Evolutionary conservation across 2,888 invertebrate species (phyloP).

Genomic region (Cataglyphis altisquamis): DNA sequence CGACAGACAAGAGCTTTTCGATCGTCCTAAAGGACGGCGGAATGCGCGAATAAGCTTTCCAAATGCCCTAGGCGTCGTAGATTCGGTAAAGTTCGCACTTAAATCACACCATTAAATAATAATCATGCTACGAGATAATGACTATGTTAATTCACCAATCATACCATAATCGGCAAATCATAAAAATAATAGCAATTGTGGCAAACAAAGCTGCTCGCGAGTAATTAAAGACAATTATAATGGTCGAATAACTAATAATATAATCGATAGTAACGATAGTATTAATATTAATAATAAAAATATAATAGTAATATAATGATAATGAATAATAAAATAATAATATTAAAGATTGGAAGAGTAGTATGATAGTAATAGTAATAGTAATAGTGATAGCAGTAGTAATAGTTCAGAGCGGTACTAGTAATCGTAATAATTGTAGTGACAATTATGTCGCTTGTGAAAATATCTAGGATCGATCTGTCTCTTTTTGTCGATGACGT

Average conservation of each 20-base stretch:
- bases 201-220: conserved; percentile 44
- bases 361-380: conserved; percentile 40
- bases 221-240: conserved; percentile 49
- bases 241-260: conserved; percentile 44
- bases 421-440: conserved; percentile 67
- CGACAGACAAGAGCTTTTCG: not conserved
- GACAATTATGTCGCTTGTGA: conserved; percentile 71
- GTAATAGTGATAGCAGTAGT: conserved; percentile 60
- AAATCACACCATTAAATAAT: conserved; percentile 72
- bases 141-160: conserved; percentile 52
- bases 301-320: conserved; percentile 45
- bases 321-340: conserved; percentile 64
- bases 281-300: conserved; percentile 9
- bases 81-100: conserved; percentile 47
- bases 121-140: conserved; percentile 52
- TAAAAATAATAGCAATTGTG: conserved; percentile 57
- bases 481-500: conserved; percentile 54
- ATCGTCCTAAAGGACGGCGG: not conserved
- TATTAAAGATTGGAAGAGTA: conserved; percentile 64
- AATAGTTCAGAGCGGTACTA: conserved; percentile 61
- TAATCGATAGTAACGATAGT: conserved; percentile 47
- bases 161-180: conserved; percentile 44
- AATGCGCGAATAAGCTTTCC: conserved; percentile 34
- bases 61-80: conserved; percentile 51
- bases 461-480: conserved; percentile 73